These are phyloP conservation scores for Argyrosomus japonicus DNA, from an alignment of 2,113 vertebrate genomes.

Conservation along the genomic window DNA sequence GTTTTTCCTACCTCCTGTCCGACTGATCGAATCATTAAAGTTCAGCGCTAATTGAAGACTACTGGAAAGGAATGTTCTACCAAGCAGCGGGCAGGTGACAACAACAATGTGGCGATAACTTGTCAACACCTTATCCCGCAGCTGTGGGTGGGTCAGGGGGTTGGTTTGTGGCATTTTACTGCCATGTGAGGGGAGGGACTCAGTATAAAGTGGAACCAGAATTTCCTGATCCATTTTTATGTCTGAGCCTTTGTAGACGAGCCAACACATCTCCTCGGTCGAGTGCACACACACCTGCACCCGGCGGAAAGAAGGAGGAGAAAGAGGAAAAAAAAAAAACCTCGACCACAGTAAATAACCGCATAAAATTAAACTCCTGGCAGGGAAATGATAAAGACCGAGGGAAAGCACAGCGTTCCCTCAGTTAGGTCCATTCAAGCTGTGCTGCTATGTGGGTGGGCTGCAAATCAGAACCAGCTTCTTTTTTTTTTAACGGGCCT, in stretches of 20 bases:
- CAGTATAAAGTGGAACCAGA: conserved; percentile 70
- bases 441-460: conserved; percentile 78
- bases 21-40: conserved; percentile 17
- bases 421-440: conserved; percentile 60
- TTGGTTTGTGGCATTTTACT: conserved; percentile 57
- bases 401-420: conserved; percentile 66
- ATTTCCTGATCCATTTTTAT: conserved; percentile 80
- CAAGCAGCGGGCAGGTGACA: conserved; percentile 37
- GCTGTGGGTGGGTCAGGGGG: conserved; percentile 29
- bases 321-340: conserved; percentile 28
- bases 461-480: conserved; percentile 76
- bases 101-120: conserved; percentile 49
- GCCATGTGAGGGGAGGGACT: conserved; percentile 53
- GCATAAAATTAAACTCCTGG: conserved; percentile 71
- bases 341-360: conserved; percentile 75
- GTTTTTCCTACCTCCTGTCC: conserved; percentile 17
- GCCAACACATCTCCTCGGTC: conserved; percentile 66
- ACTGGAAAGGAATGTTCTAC: conserved; percentile 21
- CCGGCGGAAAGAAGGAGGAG: conserved; percentile 24
- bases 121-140: conserved; percentile 43
- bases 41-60: conserved; percentile 31
- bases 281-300: conserved; percentile 78
- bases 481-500: conserved; percentile 34
- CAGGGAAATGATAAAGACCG: conserved; percentile 57
- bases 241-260: conserved; percentile 75